Percentiles rank a stretch among this genome's conserved stretches.
phyloP scores from a whole-genome alignment of 1,140 invertebrate genomes.

The Neodiprion pinetum region DNA sequence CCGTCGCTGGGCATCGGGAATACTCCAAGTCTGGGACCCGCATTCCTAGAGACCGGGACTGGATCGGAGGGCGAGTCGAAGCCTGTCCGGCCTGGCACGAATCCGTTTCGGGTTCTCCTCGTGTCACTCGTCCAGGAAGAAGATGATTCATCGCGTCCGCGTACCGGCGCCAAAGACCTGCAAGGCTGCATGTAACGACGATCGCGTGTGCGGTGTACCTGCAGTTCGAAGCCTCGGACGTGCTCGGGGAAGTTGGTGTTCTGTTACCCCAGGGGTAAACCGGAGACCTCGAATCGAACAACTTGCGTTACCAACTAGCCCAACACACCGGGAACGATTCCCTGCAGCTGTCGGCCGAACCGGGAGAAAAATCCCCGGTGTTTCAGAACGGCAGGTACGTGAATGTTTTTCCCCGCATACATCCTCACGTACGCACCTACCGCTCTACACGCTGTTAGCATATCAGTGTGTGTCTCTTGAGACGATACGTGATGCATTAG shows the following conservation, averaged over 20 bases:
- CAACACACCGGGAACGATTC: not conserved
- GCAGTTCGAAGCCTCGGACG: not conserved
- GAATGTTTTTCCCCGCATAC: too few relatives aligned
- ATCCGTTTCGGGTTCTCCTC: too few relatives aligned
- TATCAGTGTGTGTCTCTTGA: too few relatives aligned
- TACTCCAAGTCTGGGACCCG: too few relatives aligned
- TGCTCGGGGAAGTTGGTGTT: not conserved
- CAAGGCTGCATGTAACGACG: not conserved
- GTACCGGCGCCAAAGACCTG: not conserved
- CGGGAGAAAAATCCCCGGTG: not conserved
- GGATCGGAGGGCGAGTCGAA: too few relatives aligned
- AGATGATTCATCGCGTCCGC: not conserved
- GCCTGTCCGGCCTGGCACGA: too few relatives aligned
- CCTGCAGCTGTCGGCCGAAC: not conserved
- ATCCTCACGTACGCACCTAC: too few relatives aligned
- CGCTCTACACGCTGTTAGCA: too few relatives aligned
- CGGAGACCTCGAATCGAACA: not conserved
- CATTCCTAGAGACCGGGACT: too few relatives aligned
- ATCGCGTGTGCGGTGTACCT: not conserved
- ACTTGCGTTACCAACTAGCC: not conserved
- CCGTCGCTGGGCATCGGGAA: too few relatives aligned
- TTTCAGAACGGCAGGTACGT: too few relatives aligned
- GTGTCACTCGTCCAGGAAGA: not conserved
- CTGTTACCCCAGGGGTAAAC: constrained; percentile 3
- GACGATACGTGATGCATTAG: too few relatives aligned